Conservation (phyloP, 2,113 vertebrate genomes). For the Entosphenus tridentatus region DNA sequence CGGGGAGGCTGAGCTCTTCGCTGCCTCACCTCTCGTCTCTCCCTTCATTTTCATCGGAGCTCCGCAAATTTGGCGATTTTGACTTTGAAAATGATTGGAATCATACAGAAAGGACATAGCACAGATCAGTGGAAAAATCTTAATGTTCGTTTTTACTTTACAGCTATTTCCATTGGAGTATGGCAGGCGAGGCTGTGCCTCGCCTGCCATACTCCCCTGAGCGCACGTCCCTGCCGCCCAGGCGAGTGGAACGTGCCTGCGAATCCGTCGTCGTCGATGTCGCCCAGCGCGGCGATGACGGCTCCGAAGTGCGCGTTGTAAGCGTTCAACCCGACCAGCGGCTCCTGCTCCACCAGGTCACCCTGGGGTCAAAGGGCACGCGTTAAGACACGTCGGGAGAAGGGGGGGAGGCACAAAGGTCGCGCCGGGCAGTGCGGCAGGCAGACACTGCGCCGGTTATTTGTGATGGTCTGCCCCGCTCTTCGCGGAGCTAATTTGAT, state of each 20-base stretch:
- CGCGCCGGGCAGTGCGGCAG: background rate
- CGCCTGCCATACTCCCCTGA: too few species aligned
- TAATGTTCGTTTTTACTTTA: too few species aligned
- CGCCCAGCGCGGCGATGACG: conserved; percentile 46
- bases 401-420: background rate
- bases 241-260: conserved; percentile 32
- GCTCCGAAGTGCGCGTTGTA: conserved; percentile 92
- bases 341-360: conserved; percentile 47
- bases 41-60: too few species aligned
- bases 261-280: conserved; percentile 77
- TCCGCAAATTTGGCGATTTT: too few species aligned
- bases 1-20: too few species aligned
- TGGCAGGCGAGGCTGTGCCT: too few species aligned
- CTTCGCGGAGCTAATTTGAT: background rate
- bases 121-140: too few species aligned
- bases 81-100: too few species aligned
- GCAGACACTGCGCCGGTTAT: background rate
- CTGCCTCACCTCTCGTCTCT: too few species aligned
- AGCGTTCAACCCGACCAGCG: conserved; percentile 34
- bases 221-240: too few species aligned
- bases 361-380: conserved; percentile 27
- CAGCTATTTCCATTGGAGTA: too few species aligned
- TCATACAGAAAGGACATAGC: too few species aligned
- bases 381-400: background rate
- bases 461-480: background rate